Evolutionary conservation across 2,888 invertebrate genomes (phyloP).

Genomic region (Timandra comae): DNA sequence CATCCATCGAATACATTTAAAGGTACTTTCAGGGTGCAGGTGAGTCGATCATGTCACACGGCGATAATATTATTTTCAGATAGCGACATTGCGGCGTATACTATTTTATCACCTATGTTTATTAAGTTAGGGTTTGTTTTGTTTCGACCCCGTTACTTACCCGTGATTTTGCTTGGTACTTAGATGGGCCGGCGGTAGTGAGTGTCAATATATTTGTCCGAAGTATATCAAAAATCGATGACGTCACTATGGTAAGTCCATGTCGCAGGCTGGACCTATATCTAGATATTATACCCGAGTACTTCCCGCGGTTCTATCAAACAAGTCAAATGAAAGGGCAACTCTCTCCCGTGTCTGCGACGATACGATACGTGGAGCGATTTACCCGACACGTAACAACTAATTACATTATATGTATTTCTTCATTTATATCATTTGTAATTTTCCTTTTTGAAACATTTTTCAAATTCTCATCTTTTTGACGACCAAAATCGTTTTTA

Average conservation of each 20-base stretch:
- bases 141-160: constrained; percentile 46
- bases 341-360: constrained; percentile 48
- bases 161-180: constrained; percentile 74
- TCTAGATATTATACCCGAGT: constrained; percentile 48
- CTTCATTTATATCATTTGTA: constrained; percentile 43
- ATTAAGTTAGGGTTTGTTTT: constrained; percentile 49
- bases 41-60: constrained; percentile 31
- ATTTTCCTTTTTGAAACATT: constrained; percentile 13
- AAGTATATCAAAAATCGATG: constrained; percentile 99
- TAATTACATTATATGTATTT: constrained; percentile 30
- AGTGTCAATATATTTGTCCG: constrained; percentile 98
- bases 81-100: constrained; percentile 13
- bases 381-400: constrained; percentile 51
- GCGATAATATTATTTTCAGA: constrained; percentile 22
- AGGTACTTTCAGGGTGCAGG: constrained; percentile 38
- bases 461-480: constrained; percentile 59
- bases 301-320: constrained; percentile 40
- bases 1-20: constrained; percentile 18
- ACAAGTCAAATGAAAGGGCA: constrained; percentile 76
- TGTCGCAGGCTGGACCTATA: constrained; percentile 55
- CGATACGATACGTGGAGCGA: constrained; percentile 42
- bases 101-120: constrained; percentile 27
- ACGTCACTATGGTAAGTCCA: constrained; percentile 98
- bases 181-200: constrained; percentile 96
- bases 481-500: constrained; percentile 77